Evolutionary conservation across 2,888 invertebrate species (phyloP), one percentile per base, ranked within the genome.

Genomic region (Leptinotarsa peninsularis): DNA sequence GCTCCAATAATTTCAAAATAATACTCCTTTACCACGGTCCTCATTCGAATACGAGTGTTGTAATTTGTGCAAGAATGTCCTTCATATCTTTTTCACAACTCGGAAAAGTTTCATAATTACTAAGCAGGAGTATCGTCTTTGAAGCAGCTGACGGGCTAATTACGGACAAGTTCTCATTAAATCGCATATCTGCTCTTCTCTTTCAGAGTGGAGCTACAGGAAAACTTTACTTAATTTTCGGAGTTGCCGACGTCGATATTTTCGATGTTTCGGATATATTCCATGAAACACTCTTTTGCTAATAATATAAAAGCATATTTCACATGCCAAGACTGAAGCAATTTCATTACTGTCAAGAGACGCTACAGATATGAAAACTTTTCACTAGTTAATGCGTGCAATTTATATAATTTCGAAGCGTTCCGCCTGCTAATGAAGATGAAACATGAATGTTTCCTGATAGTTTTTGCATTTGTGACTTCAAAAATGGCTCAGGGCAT

Each of bases 61-160:
- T 66, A 75, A 75, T 72, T 76, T 73, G 60, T 27, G n/a, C 58
- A 58, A 68, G 75, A 72, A 72, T 69, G 71, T 67, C 71, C 74
- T 72, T 71, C 75, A 60, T 71, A 67, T 67, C 72, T 67, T 72
- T 72, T 70, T 75, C 72, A 60, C 68, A 71, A 76, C 77, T 71
- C 71, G 67, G 73, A 66, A 72, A 77, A 77, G 76, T 77, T 77
- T 79, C 77, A 76, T 79, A 79, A 79, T 79, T 79, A 77, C 77
- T 77, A 66, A 74, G 75, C 60, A 72, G 76, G 73, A 78, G 78
- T 75, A 76, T 79, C 76, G 72, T 76, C 76, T 79, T 79, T 75
- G 74, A 76, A 76, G 73, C 80, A 78, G 78, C 78, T 78, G 78
- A 77, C 76, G 75, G 74, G 73, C 78, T 78, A 80, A 80, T 80